phyloP scores from a whole-genome alignment of 1,140 invertebrate genomes.

The Sesamia nonagrioides region DNA sequence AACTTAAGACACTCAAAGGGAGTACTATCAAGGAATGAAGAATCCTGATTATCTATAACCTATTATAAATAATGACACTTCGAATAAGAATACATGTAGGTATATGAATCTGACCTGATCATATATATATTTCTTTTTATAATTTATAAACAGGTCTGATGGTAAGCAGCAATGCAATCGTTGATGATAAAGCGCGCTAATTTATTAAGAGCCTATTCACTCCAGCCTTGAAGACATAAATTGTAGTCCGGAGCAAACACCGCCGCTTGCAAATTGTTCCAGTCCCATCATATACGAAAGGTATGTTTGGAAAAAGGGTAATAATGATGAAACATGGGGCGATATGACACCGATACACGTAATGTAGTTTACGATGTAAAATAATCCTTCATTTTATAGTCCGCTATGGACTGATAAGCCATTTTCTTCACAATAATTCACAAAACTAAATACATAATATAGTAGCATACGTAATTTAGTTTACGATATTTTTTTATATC shows the following conservation, averaged over 20 bases:
- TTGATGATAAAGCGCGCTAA: too few relatives aligned
- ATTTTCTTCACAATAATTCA: constrained; percentile 17
- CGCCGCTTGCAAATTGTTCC: too few relatives aligned
- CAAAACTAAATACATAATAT: too few relatives aligned
- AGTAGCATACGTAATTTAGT: too few relatives aligned
- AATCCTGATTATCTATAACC: neutral
- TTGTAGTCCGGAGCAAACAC: too few relatives aligned
- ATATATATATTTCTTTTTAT: too few relatives aligned
- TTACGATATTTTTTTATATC: too few relatives aligned
- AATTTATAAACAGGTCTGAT: neutral
- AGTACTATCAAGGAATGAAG: neutral
- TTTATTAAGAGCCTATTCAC: too few relatives aligned
- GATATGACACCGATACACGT: constrained; percentile 6
- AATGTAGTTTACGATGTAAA: neutral
- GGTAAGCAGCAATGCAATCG: too few relatives aligned
- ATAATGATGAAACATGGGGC: neutral
- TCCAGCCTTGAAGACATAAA: neutral
- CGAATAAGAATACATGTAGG: constrained; percentile 3
- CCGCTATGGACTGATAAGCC: constrained; percentile 1
- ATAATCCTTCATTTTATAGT: neutral
- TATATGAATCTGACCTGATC: too few relatives aligned
- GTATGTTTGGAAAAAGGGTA: constrained; percentile 4
- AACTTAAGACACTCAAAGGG: too few relatives aligned
- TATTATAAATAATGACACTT: neutral
- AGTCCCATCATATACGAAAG: too few relatives aligned